Evolutionary conservation across 2,888 invertebrate species (phyloP).

Genomic region (Drosophila algonquin): DNA sequence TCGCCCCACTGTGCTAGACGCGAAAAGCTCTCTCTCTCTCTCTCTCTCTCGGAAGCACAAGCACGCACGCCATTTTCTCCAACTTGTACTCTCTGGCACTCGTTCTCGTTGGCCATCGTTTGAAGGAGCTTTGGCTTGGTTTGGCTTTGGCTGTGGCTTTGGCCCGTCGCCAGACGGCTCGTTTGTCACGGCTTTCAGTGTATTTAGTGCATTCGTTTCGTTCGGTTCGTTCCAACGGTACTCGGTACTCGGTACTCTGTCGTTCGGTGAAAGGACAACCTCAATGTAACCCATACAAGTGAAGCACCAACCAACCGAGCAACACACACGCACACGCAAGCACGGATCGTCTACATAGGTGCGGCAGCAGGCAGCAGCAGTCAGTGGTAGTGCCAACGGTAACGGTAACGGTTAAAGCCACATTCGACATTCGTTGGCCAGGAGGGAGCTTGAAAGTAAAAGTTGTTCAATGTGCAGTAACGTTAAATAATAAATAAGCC

Average conservation of each 20-base stretch:
- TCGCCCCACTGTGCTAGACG: slow-evolving; percentile 59
- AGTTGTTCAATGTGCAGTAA: slow-evolving; percentile 61
- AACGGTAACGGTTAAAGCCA: too few relatives aligned
- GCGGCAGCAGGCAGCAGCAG: slow-evolving; percentile 51
- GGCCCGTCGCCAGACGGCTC: slow-evolving; percentile 34
- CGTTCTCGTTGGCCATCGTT: slow-evolving; percentile 20
- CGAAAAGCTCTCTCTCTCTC: slow-evolving; percentile 56
- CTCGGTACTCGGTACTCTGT: slow-evolving; percentile 54
- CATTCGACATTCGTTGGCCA: too few relatives aligned
- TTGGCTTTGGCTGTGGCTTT: slow-evolving; percentile 15
- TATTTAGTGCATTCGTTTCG: slow-evolving; percentile 82
- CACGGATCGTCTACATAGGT: slow-evolving; percentile 49
- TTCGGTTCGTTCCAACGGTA: slow-evolving; percentile 76
- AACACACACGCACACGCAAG: slow-evolving; percentile 25
- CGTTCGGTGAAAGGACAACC: slow-evolving; percentile 55
- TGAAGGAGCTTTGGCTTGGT: slow-evolving; percentile 51
- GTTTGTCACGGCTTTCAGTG: slow-evolving; percentile 72
- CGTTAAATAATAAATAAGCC: slow-evolving; percentile 62
- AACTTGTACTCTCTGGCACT: background rate
- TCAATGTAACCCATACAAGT: slow-evolving; percentile 37
- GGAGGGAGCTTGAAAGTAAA: slow-evolving; percentile 56
- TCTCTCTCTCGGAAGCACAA: slow-evolving; percentile 34
- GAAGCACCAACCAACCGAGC: slow-evolving; percentile 1
- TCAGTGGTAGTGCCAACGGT: too few relatives aligned
- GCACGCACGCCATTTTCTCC: slow-evolving; percentile 1